These are phyloP conservation scores for Drosophila austrosaltans DNA, from an alignment of 2,888 invertebrate genomes.

Conservation along the genomic window DNA sequence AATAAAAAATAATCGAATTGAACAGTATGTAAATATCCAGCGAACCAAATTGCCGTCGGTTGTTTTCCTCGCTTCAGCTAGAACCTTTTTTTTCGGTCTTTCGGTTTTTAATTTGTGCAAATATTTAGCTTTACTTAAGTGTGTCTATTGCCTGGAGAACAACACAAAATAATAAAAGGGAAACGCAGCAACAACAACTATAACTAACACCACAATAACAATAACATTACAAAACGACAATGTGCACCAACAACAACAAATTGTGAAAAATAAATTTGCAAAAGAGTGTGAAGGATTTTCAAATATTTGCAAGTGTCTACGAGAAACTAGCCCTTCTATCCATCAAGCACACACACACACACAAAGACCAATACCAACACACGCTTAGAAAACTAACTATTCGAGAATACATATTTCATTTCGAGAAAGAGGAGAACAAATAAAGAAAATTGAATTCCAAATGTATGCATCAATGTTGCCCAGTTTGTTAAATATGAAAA, in stretches of 20 bases:
- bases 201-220: neutral
- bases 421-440: slow-evolving; percentile 25
- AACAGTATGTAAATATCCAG: slow-evolving; percentile 40
- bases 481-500: slow-evolving; percentile 83
- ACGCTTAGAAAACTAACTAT: neutral
- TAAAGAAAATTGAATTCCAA: slow-evolving; percentile 30
- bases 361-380: neutral
- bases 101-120: slow-evolving; percentile 70
- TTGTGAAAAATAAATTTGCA: slow-evolving; percentile 55
- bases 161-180: slow-evolving; percentile 13
- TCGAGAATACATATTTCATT: neutral
- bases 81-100: slow-evolving; percentile 53
- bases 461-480: slow-evolving; percentile 73
- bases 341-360: neutral
- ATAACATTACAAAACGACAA: slow-evolving; percentile 31
- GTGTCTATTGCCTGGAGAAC: slow-evolving; percentile 38
- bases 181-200: slow-evolving; percentile 1
- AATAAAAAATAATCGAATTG: neutral
- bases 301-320: slow-evolving; percentile 50
- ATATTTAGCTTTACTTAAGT: slow-evolving; percentile 75
- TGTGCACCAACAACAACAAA: slow-evolving; percentile 45
- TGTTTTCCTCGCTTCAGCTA: slow-evolving; percentile 32
- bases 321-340: slow-evolving; percentile 26
- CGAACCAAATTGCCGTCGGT: slow-evolving; percentile 46
- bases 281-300: slow-evolving; percentile 60